These are phyloP conservation scores for Salvelinus sp. DNA, from an alignment of 2,113 vertebrate species.

Conservation along the genomic window DNA sequence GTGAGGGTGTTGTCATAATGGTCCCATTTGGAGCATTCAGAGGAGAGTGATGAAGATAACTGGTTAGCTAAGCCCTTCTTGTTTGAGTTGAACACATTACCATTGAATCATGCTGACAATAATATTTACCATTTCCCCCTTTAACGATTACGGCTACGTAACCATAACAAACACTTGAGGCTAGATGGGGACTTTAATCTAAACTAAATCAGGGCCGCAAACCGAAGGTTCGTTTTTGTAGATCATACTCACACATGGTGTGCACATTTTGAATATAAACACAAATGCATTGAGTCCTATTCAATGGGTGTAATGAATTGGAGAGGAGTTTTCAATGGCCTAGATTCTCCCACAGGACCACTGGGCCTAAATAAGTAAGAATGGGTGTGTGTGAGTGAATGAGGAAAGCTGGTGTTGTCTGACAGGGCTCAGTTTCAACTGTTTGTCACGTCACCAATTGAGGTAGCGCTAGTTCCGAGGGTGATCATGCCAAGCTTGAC, in stretches of 20 bases:
- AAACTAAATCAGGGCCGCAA: slow-evolving; percentile 66
- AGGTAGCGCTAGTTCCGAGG: background rate
- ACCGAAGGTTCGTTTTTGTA: slow-evolving; percentile 51
- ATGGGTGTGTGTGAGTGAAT: background rate
- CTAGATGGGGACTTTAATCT: slow-evolving; percentile 52
- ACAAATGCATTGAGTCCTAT: background rate
- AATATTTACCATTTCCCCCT: slow-evolving; percentile 58
- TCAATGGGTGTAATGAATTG: too few relatives aligned
- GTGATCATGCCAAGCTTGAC: background rate
- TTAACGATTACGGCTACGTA: slow-evolving; percentile 54
- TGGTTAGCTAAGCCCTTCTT: slow-evolving; percentile 8
- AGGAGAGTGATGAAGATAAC: background rate
- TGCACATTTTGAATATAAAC: slow-evolving; percentile 52
- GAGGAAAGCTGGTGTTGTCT: background rate
- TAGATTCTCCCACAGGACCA: too few relatives aligned
- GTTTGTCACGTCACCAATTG: background rate
- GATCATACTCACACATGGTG: slow-evolving; percentile 59
- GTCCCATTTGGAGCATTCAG: background rate
- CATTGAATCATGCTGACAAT: slow-evolving; percentile 54
- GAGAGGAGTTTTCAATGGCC: too few relatives aligned
- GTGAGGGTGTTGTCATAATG: background rate
- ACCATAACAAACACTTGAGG: slow-evolving; percentile 64
- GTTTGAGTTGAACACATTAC: slow-evolving; percentile 55
- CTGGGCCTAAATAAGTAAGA: too few relatives aligned
- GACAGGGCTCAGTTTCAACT: background rate